Conservation (phyloP, 2,797 vertebrate genomes). For the Tokudaia tokunoshimensis region DNA sequence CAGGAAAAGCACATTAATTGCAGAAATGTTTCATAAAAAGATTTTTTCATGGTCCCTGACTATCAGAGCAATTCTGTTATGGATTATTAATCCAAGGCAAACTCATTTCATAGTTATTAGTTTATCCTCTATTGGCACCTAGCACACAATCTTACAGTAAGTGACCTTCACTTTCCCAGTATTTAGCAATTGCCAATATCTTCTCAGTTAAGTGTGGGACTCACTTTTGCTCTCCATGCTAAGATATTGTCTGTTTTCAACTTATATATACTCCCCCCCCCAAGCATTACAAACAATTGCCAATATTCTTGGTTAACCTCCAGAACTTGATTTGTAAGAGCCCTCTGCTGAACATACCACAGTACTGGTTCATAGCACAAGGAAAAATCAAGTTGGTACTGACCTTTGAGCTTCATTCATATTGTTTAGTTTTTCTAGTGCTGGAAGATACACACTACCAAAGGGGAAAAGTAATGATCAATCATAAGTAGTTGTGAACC, state of each 20-base stretch:
- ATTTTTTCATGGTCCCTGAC: neutral
- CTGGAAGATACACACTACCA: neutral
- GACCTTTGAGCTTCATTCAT: neutral
- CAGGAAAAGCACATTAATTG: no score
- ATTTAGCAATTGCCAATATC: neutral
- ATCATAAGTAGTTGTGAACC: neutral
- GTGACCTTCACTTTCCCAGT: neutral
- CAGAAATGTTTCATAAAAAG: neutral
- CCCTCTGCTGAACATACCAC: neutral
- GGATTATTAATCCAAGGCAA: no score
- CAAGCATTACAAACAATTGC: neutral
- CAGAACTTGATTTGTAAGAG: neutral
- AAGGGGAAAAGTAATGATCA: neutral
- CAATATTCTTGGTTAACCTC: neutral
- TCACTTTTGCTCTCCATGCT: neutral
- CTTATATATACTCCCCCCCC: neutral
- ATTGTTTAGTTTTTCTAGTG: neutral
- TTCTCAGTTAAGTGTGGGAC: neutral
- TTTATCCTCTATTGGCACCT: neutral
- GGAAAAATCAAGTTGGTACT: neutral
- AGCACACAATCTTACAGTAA: neutral
- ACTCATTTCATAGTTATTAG: no score
- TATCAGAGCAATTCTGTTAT: no score
- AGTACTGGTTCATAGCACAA: neutral
- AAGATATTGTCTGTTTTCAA: neutral